Evolutionary conservation across 2,888 invertebrate genomes (phyloP), one percentile per base, ranked within the genome.

Genomic region (Caradrina kadenii): DNA sequence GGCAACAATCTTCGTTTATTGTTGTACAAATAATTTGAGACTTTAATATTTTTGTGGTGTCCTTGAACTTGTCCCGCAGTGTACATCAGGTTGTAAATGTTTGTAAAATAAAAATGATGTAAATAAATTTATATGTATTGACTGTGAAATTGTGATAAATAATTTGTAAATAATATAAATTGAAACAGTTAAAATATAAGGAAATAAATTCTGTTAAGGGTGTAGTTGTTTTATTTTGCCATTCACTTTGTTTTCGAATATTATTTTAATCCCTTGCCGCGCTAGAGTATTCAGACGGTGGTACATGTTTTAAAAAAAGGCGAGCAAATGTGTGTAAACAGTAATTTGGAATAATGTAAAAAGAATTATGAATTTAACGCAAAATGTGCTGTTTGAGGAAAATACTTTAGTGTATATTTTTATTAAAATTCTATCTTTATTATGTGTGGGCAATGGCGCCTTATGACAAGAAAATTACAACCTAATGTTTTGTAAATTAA

Each of bases 131-230:
- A 82, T 89, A 89, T 90, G 87, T 91, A 90, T 88, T 92, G 92
- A 92, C 92, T 92, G 92, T 93, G 89, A 91, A 88, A 91, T 89
- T 93, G 92, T 92, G 92, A 93, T 93, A 93, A 92, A 92, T 81
- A 85, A 80, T 80, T 82, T 93, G 92, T 92, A 92, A 87, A 92
- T 92, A 92, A 76, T 55, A 81, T 79, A 88, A 87, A 87, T 82
- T 84, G 83, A 85, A 86, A 81, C 76, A 81, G 74, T 83, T 79
- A 86, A 85, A 83, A 82, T 76, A 81, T 80, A 84, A 84, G 83
- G 61, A 85, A 89, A 83, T 87, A 88, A 90, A 90, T 52, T 85
- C 84, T 86, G 81, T 84, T 78, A 81, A 81, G 73, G 77, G 55
- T 65, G 52, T 49, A 15, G 55, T 76, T 80, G 77, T 78, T 85